These are phyloP conservation scores for Hippocampus kuda DNA, from an alignment of 2,797 vertebrate genomes.

Conservation along the genomic window DNA sequence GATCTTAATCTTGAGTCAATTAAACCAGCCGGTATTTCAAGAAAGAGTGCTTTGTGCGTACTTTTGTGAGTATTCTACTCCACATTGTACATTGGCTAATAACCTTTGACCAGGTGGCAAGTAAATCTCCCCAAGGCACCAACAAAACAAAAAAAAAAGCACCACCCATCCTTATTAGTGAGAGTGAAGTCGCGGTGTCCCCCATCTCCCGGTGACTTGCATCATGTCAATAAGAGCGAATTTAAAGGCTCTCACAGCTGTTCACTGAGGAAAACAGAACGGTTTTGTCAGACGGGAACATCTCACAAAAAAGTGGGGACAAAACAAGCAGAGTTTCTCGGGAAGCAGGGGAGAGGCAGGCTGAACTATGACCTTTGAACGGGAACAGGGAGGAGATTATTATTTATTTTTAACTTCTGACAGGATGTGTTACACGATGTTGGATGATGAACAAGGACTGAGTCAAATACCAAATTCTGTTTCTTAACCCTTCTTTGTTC, in stretches of 20 bases:
- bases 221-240: conserved; percentile 28
- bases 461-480: conserved; percentile 21
- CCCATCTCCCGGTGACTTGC: conserved; percentile 28
- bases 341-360: conserved; percentile 13
- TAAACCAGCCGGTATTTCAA: no score
- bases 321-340: conserved; percentile 15
- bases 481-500: background rate
- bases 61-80: background rate
- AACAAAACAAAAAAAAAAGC: conserved; percentile 32
- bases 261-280: conserved; percentile 28
- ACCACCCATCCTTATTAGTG: conserved; percentile 14
- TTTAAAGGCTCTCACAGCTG: conserved; percentile 29
- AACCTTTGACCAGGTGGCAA: background rate
- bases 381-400: conserved; percentile 18
- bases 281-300: conserved; percentile 26
- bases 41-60: background rate
- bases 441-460: conserved; percentile 10
- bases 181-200: conserved; percentile 13
- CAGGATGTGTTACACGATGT: conserved; percentile 31
- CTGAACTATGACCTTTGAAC: conserved; percentile 33
- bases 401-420: conserved; percentile 7
- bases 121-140: conserved; percentile 11
- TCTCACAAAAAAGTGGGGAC: conserved; percentile 3
- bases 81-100: background rate
- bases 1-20: no score